Evolutionary conservation across 1,140 invertebrate genomes (phyloP).

Genomic region (Eubasilissa regina): DNA sequence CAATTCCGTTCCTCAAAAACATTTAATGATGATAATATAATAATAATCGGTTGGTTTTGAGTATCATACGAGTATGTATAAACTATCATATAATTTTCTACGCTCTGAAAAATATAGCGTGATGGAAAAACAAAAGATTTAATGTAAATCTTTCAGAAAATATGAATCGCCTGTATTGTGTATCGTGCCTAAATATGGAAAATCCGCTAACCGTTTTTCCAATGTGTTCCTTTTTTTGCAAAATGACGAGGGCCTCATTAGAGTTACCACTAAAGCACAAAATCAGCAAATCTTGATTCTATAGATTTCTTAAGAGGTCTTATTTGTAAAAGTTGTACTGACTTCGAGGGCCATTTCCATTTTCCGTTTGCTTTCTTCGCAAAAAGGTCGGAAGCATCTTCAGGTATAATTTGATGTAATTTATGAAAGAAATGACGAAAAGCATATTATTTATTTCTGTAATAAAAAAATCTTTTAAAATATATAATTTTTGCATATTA

Average conservation of each 20-base stretch:
- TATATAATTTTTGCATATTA: too few relatives aligned
- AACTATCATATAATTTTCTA: background rate
- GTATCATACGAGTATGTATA: too few relatives aligned
- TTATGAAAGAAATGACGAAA: background rate
- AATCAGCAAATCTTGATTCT: constrained; percentile 25
- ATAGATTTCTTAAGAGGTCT: constrained; percentile 16
- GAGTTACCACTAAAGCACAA: background rate
- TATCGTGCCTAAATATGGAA: too few relatives aligned
- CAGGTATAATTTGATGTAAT: constrained; percentile 11
- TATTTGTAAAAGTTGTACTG: constrained; percentile 18
- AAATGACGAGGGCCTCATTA: background rate
- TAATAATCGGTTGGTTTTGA: too few relatives aligned
- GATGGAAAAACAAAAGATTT: background rate
- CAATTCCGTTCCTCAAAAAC: too few relatives aligned
- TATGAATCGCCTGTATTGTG: background rate
- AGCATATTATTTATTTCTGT: background rate
- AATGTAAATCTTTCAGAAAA: background rate
- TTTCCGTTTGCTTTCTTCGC: constrained; percentile 4
- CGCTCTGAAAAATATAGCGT: background rate
- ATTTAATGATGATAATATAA: too few relatives aligned
- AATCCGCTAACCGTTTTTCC: background rate
- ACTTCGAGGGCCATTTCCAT: constrained; percentile 14
- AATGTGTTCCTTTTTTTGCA: background rate
- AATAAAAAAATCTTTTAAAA: too few relatives aligned
- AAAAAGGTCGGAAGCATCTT: constrained; percentile 30